Base-by-base conservation (phyloP, 2,113 vertebrate species). In the Sapajus apella region DNA sequence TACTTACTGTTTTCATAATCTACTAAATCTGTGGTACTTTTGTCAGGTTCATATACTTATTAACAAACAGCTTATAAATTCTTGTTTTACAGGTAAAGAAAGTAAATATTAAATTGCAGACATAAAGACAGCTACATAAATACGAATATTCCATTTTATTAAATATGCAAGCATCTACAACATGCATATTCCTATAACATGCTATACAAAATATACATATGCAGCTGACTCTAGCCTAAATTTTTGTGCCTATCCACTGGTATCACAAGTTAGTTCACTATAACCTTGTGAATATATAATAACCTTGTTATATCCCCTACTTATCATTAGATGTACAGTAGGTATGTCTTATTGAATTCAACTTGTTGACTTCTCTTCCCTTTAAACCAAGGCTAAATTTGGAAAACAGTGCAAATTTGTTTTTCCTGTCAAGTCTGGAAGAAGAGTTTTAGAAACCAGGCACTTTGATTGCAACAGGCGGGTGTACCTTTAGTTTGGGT, bases 61-160 rank as follows among this genome's bases (percentile, higher is more conserved):
- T 91, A 72, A 79, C 21, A 82, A 32, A 14, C 12, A 37, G 30
- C 61, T 87, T 86, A 2, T 84, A 87, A 79, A 86, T 91, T 85
- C 40, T 13, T 50, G 83, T 86, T 94, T 91, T 88, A 58, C 52
- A 92, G 47, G n/a, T 72, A 25, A 95, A 92, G 72, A 25, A 95
- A 92, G 72, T 89, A 94, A 97, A 73, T 92, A 47, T 64, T 84
- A 83, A 91, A 70, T 95, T n/a, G 43, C 30, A 94, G 73, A 89
- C 87, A 94, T 18, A 86, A 89, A 94, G 16, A 18, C 25, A 27
- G 47, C 13, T 75, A 47, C 16, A 25, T 80, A 47, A 87, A 43
- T 83, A n/a, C 58, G 55, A 56, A 18, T 61, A 72, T 89, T 87
- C 45, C 35, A 80, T 76, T 84, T 93, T 86, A 88, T 20, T 58